Evolutionary conservation across 2,888 invertebrate species (phyloP), one percentile per base, ranked within the genome.

Genomic region (Pediacus dermestoides): DNA sequence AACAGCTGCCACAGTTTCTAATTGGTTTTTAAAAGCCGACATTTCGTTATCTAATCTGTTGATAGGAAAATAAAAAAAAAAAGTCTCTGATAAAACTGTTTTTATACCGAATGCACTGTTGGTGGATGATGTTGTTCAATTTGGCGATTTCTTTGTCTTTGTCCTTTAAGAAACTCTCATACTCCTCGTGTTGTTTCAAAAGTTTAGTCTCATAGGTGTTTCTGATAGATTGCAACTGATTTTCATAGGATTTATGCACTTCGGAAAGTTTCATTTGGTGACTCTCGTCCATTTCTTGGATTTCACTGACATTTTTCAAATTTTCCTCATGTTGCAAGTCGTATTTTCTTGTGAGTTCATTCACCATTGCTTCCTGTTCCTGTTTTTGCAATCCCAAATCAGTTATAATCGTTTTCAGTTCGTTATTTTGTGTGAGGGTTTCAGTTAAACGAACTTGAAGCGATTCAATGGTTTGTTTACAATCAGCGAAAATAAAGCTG

Each of bases 381-480:
- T 49, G 6, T 15, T 50, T 44, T 0, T 7, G n/a, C n/a, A 28
- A 8, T 22, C 49, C 46, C 16, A 54, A 11, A 7, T 40, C 34
- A 22, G 45, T 43, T 21, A 55, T 39, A 9, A 46, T 31, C 6
- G 25, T 12, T 23, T 57, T 57, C 15, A 60, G 33, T 10, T 58
- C 53, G 15, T 52, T 53, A 34, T 60, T 60, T 40, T 60, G 57
- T 13, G 48, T 41, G 15, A 50, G 39, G 4, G 55, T 60, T 45
- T 58, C 59, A 2, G 52, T 54, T 4, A 60, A 39, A 28, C 58
- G 38, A 11, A 58, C 16, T 30, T 60, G 57, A 1, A 60, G 34
- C 2, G 49, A 46, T 26, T 50, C 58, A 13, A 58, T 52, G 4
- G 55, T 57, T 15, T 51, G 51, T 30, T 58, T 60, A 57, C 55